phyloP scores from a whole-genome alignment of 2,113 vertebrate genomes.

The Cynocephalus volans region DNA sequence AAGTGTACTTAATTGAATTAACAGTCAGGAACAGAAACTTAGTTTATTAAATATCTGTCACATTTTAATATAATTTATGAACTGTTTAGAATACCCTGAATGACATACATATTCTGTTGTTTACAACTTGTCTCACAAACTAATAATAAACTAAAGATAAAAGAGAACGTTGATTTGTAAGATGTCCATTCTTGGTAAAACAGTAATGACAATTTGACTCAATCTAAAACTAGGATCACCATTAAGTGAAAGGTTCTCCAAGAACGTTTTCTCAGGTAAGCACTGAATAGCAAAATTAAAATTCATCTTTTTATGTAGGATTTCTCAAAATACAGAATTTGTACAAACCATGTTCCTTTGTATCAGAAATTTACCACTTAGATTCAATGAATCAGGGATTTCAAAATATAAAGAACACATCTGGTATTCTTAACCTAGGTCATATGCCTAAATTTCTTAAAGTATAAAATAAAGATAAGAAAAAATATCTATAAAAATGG shows the following conservation, averaged over 20 bases:
- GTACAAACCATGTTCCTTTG: background rate
- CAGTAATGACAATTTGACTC: conserved; percentile 12
- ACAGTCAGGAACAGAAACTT: background rate
- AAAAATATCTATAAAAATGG: background rate
- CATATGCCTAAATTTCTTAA: background rate
- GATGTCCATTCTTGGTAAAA: background rate
- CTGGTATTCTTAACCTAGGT: background rate
- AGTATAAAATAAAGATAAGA: background rate
- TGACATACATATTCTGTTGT: background rate
- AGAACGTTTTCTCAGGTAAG: background rate
- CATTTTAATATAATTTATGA: background rate
- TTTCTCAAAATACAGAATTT: conserved; percentile 50
- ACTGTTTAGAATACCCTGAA: background rate
- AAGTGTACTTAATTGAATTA: background rate
- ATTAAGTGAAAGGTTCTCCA: background rate
- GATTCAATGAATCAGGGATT: background rate
- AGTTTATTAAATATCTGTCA: conserved; percentile 25
- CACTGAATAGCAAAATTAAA: background rate
- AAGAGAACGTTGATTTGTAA: background rate
- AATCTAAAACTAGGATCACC: background rate
- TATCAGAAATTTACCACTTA: background rate
- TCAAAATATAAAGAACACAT: background rate
- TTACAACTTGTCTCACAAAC: conserved; percentile 42
- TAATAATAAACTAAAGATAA: conserved; percentile 55
- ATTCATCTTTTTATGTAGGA: background rate